Percentiles rank a stretch among this genome's conserved stretches.
phyloP scores from a whole-genome alignment of 2,113 vertebrate genomes.

The Hyla sarda region DNA sequence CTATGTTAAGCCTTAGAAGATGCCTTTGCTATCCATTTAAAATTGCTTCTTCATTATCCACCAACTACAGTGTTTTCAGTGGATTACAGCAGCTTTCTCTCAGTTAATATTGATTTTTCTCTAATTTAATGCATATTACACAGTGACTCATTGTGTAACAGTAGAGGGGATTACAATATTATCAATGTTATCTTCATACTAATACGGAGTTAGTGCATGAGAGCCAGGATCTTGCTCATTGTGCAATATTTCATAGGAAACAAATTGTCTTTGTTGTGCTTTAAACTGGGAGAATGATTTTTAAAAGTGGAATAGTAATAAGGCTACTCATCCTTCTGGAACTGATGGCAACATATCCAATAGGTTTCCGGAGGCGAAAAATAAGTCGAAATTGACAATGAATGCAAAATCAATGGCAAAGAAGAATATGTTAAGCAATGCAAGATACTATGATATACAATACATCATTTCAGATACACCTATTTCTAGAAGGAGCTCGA shows the following conservation, averaged over 20 bases:
- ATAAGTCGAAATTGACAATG: constrained; percentile 42
- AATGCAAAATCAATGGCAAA: constrained; percentile 51
- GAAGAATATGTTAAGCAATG: constrained; percentile 24
- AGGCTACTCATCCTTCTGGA: constrained; percentile 43
- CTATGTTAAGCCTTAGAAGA: background rate
- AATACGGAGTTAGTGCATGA: constrained; percentile 63
- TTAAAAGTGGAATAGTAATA: constrained; percentile 43
- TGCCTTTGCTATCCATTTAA: background rate
- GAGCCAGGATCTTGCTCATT: constrained; percentile 57
- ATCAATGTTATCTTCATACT: constrained; percentile 62
- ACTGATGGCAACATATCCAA: constrained; percentile 37
- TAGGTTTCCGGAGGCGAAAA: constrained; percentile 19
- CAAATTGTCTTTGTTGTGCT: constrained; percentile 39
- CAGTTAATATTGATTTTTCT: constrained; percentile 56
- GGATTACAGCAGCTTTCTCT: constrained; percentile 20
- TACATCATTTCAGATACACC: background rate
- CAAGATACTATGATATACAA: background rate
- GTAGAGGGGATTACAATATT: constrained; percentile 62
- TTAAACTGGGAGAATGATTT: constrained; percentile 29
- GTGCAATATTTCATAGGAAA: constrained; percentile 53
- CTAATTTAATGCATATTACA: constrained; percentile 64
- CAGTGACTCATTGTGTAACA: constrained; percentile 62
- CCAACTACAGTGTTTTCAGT: constrained; percentile 31
- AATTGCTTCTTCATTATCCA: constrained; percentile 31
- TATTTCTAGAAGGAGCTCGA: constrained; percentile 23